Base-by-base conservation (phyloP, 2,113 vertebrate genomes). In the Heloderma charlesbogerti region DNA sequence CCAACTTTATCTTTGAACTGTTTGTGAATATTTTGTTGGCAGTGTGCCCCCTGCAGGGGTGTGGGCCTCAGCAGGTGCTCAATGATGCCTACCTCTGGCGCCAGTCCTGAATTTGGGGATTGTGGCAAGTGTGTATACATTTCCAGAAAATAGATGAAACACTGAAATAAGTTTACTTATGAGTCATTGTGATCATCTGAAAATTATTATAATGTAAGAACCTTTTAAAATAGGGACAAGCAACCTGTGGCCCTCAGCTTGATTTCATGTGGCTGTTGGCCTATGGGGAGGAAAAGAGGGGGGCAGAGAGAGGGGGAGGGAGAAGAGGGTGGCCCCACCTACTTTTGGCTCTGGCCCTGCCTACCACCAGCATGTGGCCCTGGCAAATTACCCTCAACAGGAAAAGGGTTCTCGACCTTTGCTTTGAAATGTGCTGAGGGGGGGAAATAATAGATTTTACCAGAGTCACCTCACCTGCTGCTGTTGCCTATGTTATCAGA, bases 391-490 rank as follows among this genome's bases (percentile, higher is more conserved):
- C 80, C 51, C 51, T 54, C 37, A 57, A 83, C 22, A 29, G 54
- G 60, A 54, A 54, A 54, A 60, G 57, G 54, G 25, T 34, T 54
- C 78, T 29, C 15, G 29, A 48, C 31, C 48, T 40, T 71, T 78
- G 43, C 67, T 92, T 90, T 78, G 18, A 80, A 89, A 83, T 54
- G 51, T 12, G 10, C 10, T 54, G 51, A 54, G 51, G 7, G 51
- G 51, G 51, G 51, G 51, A 12, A 54, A 54, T 54, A 54, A 54
- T 57, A 74, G 22, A 83, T 29, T 9, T 93, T 83, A 27, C 34
- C 60, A 93, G 40, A 96, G 95, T 95, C 92, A 96, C 95, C 93
- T 95, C 86, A 92, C 91, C 72, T 86, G 91, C 89, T 91, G 84
- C 77, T 91, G 92, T 94, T 95, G 94, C 0, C 95, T 96, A 94